Evolutionary conservation across 1,140 invertebrate species (phyloP), one percentile per base, ranked within the genome.

Genomic region (Panagrolaimus sp.): DNA sequence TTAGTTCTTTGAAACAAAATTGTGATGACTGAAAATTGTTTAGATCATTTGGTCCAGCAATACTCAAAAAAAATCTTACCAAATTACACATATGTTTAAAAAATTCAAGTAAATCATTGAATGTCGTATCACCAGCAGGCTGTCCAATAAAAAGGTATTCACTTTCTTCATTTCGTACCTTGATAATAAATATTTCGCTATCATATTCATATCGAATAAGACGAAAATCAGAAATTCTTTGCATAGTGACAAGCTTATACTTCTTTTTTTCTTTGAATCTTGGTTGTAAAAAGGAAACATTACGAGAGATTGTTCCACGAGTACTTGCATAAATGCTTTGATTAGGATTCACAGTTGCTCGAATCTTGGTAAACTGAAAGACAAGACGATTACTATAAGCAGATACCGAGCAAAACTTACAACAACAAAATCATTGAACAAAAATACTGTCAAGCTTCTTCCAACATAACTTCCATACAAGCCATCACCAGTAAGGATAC

Each of bases 391-490:
- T 38, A n/a, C n/a, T n/a, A n/a, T n/a, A 38, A 38, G 32, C 2
- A 7, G 7, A 38, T 38, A 38, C 7, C 2, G 32, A 38, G 4
- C 14, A 26, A 68, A 43, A 46, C 66, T n/a, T 24, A 74, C 73
- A 26, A 58, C 73, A 32, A 74, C 67, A 15, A 76, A 55, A 48
- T 74, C 73, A 67, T 74, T 75, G 43, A 74, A 74, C 32, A 74
- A 28, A 28, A 74, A 75, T 17, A 74, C 44, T n/a, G 62, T 48
- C 4, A 74, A 58, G 14, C 32, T 73, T 48, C 63, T 64, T 21
- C 68, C 68, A 38, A 76, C 72, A 45, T 70, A 67, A 38, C 76
- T 69, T 8, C 68, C 64, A n/a, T 76, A 63, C 43, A 63, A 43
- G 1, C 73, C 73, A 21, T 67, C 73, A 9, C 73, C 73, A 12